Percentiles rank a stretch among this genome's conserved stretches.
phyloP scores from a whole-genome alignment of 2,113 vertebrate species.

The Ondatra zibethicus region DNA sequence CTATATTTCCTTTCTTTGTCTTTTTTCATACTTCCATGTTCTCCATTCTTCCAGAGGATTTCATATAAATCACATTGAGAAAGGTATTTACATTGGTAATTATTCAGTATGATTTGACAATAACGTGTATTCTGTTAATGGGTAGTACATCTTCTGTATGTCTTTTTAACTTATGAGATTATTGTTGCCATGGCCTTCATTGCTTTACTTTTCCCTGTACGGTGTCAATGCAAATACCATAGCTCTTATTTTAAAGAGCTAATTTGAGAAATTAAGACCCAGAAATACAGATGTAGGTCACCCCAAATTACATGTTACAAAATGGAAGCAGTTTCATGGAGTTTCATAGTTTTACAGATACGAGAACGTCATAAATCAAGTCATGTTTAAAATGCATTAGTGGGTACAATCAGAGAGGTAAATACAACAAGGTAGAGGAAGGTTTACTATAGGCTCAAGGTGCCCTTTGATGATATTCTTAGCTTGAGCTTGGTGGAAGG shows the following conservation, averaged over 20 bases:
- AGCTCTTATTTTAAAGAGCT: background rate
- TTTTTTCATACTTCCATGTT: conserved; percentile 14
- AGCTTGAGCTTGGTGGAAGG: background rate
- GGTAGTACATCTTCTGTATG: background rate
- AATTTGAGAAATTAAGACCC: too few relatives aligned
- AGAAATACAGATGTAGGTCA: background rate
- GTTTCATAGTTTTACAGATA: background rate
- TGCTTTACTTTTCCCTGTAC: background rate
- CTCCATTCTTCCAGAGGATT: background rate
- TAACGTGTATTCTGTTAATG: background rate
- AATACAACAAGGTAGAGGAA: background rate
- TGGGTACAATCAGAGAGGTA: background rate
- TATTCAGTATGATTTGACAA: background rate
- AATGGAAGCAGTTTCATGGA: background rate
- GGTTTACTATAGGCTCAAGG: background rate
- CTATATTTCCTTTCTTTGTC: background rate
- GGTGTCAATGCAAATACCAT: background rate
- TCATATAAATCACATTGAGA: background rate
- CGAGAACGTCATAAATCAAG: background rate
- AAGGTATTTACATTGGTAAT: conserved; percentile 53
- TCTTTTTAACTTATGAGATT: background rate
- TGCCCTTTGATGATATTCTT: background rate
- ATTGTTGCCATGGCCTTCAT: background rate
- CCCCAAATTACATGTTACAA: background rate
- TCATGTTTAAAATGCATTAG: background rate